phyloP scores from a whole-genome alignment of 2,888 invertebrate species.

The Orgyia antiqua region DNA sequence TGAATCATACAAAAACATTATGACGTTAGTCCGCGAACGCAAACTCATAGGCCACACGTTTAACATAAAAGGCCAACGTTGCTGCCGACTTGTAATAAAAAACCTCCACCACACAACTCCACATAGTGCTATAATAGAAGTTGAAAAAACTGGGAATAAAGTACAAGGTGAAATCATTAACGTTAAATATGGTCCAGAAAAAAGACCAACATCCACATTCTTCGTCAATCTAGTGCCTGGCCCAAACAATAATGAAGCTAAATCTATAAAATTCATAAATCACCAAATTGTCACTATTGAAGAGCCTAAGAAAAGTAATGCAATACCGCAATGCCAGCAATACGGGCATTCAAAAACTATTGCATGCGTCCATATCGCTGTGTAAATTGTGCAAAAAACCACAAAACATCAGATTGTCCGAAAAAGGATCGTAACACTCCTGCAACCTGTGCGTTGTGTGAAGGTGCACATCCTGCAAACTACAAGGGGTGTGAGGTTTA shows the following conservation, averaged over 20 bases:
- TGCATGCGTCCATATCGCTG: slow-evolving; percentile 4
- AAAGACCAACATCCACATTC: slow-evolving; percentile 2
- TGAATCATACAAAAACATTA: no score
- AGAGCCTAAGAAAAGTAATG: slow-evolving; percentile 1
- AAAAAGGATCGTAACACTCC: slow-evolving; percentile 2
- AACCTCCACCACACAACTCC: no score
- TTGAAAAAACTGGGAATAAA: background rate
- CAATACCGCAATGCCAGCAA: slow-evolving; percentile 2
- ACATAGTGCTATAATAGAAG: background rate
- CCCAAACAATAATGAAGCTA: background rate
- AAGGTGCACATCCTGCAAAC: slow-evolving; percentile 7
- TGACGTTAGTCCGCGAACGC: no score
- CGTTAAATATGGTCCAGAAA: background rate
- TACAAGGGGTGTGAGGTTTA: slow-evolving; percentile 7
- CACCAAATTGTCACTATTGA: background rate
- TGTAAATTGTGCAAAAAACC: slow-evolving; percentile 1
- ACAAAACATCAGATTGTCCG: background rate
- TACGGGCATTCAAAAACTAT: slow-evolving; percentile 7
- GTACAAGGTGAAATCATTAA: slow-evolving; percentile 3
- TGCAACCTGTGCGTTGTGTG: slow-evolving; percentile 1
- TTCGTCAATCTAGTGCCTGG: slow-evolving; percentile 1
- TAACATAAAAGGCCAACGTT: background rate
- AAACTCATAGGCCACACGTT: no score
- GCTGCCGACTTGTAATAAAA: background rate
- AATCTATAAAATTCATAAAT: background rate